phyloP scores from a whole-genome alignment of 1,140 invertebrate genomes.

The Zaprionus taronus region DNA sequence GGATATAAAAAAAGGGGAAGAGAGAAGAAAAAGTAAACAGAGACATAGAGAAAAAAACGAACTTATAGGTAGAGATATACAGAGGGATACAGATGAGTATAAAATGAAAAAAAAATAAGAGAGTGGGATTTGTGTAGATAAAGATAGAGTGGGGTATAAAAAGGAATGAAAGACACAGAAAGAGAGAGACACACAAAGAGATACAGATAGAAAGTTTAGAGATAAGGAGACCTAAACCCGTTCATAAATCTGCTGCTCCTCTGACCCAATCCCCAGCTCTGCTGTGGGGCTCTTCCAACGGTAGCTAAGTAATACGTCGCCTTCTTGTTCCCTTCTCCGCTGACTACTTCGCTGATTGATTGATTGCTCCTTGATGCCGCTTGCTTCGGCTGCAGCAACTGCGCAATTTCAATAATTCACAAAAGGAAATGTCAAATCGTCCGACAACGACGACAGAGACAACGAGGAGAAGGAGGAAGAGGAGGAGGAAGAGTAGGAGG shows the following conservation, averaged over 20 bases:
- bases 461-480: background rate
- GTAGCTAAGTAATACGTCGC: conserved; percentile 33
- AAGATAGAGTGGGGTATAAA: no score
- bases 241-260: conserved; percentile 30
- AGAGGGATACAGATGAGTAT: no score
- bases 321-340: background rate
- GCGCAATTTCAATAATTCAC: conserved; percentile 82
- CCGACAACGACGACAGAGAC: conserved; percentile 4
- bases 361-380: conserved; percentile 57
- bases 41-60: no score
- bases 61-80: no score
- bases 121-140: no score
- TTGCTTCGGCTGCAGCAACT: conserved; percentile 38
- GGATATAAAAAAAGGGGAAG: no score
- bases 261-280: background rate
- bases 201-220: no score
- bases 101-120: no score
- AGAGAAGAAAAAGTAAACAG: no score
- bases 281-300: conserved; percentile 22
- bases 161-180: no score
- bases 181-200: no score
- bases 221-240: background rate
- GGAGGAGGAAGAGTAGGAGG: no score
- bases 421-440: conserved; percentile 64
- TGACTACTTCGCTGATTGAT: conserved; percentile 69